Evolutionary conservation across 2,797 vertebrate species (phyloP).

Genomic region (Tauraco hartlaubi): DNA sequence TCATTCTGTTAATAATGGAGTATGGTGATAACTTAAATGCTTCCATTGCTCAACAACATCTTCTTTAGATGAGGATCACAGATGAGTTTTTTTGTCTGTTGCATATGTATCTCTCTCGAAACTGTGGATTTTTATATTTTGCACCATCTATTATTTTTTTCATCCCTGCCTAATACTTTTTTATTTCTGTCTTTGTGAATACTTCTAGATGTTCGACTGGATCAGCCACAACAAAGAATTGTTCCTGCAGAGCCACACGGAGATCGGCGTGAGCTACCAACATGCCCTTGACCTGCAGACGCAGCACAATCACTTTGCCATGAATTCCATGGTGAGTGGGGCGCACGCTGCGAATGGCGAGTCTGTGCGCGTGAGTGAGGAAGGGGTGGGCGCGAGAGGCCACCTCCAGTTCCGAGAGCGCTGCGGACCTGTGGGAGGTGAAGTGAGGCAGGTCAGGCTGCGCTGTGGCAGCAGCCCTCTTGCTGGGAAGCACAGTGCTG

Average conservation of each 20-base stretch:
- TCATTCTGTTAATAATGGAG: background rate
- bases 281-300: conserved; percentile 97
- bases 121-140: background rate
- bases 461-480: background rate
- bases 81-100: background rate
- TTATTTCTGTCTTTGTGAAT: background rate
- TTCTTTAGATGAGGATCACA: background rate
- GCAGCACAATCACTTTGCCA: conserved; percentile 98
- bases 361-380: background rate
- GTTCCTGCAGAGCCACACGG: conserved; percentile 97
- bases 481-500: background rate
- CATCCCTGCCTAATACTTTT: background rate
- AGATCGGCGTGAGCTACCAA: conserved; percentile 95
- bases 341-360: fast-evolving
- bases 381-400: background rate
- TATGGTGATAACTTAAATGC: background rate
- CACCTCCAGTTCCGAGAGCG: background rate
- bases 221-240: conserved; percentile 99
- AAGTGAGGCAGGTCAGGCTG: background rate
- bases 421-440: background rate
- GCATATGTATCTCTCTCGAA: background rate
- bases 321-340: conserved; percentile 96
- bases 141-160: background rate
- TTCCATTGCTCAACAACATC: background rate
- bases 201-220: conserved; percentile 97